Conservation (phyloP, 2,888 invertebrate genomes). For the Trissoscelio sp. region DNA sequence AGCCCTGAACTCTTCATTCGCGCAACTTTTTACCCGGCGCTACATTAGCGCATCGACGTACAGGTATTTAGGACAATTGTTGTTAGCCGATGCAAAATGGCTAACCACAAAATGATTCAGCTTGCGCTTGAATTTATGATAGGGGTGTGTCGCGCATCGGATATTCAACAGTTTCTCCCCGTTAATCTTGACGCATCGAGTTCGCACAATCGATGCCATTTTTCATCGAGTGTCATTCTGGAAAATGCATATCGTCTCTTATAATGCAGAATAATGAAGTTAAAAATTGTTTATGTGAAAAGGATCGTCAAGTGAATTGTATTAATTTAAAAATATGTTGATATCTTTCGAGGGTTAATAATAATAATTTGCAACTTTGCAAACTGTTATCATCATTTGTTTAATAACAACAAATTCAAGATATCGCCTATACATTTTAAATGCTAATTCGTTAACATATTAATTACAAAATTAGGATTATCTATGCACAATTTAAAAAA, state of each 20-base stretch:
- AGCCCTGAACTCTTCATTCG: slow-evolving; percentile 71
- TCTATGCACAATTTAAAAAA: too few species aligned
- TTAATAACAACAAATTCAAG: too few species aligned
- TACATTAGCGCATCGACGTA: slow-evolving; percentile 65
- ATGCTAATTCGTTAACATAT: too few species aligned
- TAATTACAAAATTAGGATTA: too few species aligned
- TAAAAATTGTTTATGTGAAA: not conserved
- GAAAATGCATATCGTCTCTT: not conserved
- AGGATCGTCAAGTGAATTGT: too few species aligned
- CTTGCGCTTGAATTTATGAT: slow-evolving; percentile 48
- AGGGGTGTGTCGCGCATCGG: slow-evolving; percentile 60
- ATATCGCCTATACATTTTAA: too few species aligned
- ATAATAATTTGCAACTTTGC: too few species aligned
- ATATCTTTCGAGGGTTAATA: too few species aligned
- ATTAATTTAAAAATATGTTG: too few species aligned
- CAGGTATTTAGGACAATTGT: slow-evolving; percentile 65
- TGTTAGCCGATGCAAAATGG: slow-evolving; percentile 52
- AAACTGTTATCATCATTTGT: too few species aligned
- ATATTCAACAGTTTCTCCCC: slow-evolving; percentile 51
- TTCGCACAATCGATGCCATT: slow-evolving; percentile 37
- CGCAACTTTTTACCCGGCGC: slow-evolving; percentile 57
- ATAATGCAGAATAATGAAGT: not conserved
- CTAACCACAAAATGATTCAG: slow-evolving; percentile 52
- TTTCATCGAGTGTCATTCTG: slow-evolving; percentile 23
- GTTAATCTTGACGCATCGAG: slow-evolving; percentile 35